Evolutionary conservation across 1,140 invertebrate genomes (phyloP), one percentile per base, ranked within the genome.

Genomic region (Tetragnatha versicolor): DNA sequence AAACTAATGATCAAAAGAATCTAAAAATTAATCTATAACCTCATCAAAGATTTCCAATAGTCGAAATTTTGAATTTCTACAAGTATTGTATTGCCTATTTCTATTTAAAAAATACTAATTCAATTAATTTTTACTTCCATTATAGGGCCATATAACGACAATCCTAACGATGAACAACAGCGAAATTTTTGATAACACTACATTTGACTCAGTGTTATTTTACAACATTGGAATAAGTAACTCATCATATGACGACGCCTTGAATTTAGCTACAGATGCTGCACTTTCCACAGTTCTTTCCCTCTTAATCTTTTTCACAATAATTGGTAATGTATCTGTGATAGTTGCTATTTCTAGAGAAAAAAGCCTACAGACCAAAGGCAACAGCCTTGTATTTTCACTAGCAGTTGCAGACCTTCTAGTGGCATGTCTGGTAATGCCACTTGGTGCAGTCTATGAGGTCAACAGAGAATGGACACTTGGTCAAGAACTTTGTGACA

Each of bases 261-360:
- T 12, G 3, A 20, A 47, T 53, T 0, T 55, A 1, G 65, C 31
- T 22, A 69, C 76, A 0, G 35, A 31, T 20, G 76, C 63, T 17
- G 63, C 14, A 1, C 39, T 82, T n/a, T 79, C 82, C 3, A 39
- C 72, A 17, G 68, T 73, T 22, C 72, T 83, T 29, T 49, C 17
- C 4, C 29, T 72, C 17, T 42, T 83, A 7, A 82, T 81, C n/a
- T 35, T 82, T 9, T 47, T 79, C 22, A 83, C 82, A 10, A 81
- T 83, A 7, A 68, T 83, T 2, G 95, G 95, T 22, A 98, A 97
- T 86, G 91, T 96, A 33, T 96, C 97, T 87, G 95, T 98, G 68
- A 96, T 98, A 87, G 92, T 93, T 12, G 95, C 95, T 51, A 95
- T 98, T 82, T 86, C 96, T 33, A 85, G 96, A 55, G 95, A 98